Evolutionary conservation across 2,888 invertebrate species (phyloP), one percentile per base, ranked within the genome.

Genomic region (Hybos culiciformis): DNA sequence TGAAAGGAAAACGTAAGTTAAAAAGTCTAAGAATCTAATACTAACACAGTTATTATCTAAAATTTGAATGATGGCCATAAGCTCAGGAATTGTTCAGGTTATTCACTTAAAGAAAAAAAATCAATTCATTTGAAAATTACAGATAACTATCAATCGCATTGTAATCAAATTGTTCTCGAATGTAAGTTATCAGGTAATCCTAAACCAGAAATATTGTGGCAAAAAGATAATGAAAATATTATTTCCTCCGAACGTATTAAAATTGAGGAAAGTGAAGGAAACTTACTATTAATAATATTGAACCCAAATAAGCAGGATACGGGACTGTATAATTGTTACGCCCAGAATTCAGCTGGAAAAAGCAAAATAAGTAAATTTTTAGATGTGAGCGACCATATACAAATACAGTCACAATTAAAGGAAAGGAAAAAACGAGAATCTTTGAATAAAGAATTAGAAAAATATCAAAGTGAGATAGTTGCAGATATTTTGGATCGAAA

Each of bases 121-220:
- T n/a, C n/a, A n/a, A n/a, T n/a, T n/a, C n/a, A n/a, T n/a, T n/a
- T n/a, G n/a, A n/a, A n/a, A n/a, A n/a, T n/a, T n/a, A n/a, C n/a
- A n/a, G n/a, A n/a, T n/a, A n/a, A n/a, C n/a, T n/a, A n/a, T 61
- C 77, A 77, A 55, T 67, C 74, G 52, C 70, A 75, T 34, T 77
- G 74, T 54, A 79, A 84, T 58, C 80, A 83, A 56, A 63, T 87
- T 19, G 70, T 75, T 3, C 65, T 88, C 41, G 85, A 87, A 62
- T 87, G 87, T 56, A 75, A 80, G 39, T 75, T 86, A 20, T 74
- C 80, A 36, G 82, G 80, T 7, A 75, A 79, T 53, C 83, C 83
- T 4, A 68, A 74, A n/a, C 82, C 85, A 0, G 70, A 67, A 1
- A 76, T 87, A 43, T 59, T 47, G 43, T 62, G 63, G 63, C 62